Evolutionary conservation across 1,140 invertebrate genomes (phyloP), one percentile per base, ranked within the genome.

Genomic region (Luehdorfia chinensis): DNA sequence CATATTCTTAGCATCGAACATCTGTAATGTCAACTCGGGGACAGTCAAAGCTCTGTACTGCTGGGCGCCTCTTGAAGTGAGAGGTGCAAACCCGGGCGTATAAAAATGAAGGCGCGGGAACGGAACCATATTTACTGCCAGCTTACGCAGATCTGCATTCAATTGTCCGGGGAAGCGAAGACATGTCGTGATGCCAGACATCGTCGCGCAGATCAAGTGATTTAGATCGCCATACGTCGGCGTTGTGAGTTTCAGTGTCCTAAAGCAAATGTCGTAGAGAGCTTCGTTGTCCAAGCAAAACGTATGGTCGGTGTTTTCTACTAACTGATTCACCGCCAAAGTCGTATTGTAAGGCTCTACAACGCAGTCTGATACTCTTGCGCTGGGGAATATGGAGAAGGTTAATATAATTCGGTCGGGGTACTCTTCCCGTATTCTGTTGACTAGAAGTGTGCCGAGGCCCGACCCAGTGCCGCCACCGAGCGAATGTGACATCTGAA

Each of bases 51-150:
- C 94, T 53, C 93, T 88, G 86, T 97, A 97, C 50, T 96, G 94
- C 69, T 96, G 94, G 58, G 90, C 93, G 11, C 94, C 92, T 59
- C 96, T 90, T 30, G 96, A 95, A n/a, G 96, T 97, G 1, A 98
- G 89, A 7, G 97, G 96, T 8, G 96, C 97, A 77, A 98, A 98
- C 8, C 96, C 97, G 19, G 97, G 96, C 92, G 97, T 97, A 84
- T 97, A 98, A 91, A 98, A 98, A 84, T 98, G 97, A 25, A 98
- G 90, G 74, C 97, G 92, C 21, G 97, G 97, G 89, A 97, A 98
- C 46, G 97, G 97, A 27, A 98, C 97, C 97, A 98, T 98, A 87
- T 98, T 98, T 11, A 98, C 97, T 21, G 97, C 97, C 53, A 98
- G 83, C 89, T 98, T 98, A 46, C 97, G 90, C 27, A 98, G 88